Conservation (phyloP, 2,113 vertebrate species). For the Bostrychus sinensis region DNA sequence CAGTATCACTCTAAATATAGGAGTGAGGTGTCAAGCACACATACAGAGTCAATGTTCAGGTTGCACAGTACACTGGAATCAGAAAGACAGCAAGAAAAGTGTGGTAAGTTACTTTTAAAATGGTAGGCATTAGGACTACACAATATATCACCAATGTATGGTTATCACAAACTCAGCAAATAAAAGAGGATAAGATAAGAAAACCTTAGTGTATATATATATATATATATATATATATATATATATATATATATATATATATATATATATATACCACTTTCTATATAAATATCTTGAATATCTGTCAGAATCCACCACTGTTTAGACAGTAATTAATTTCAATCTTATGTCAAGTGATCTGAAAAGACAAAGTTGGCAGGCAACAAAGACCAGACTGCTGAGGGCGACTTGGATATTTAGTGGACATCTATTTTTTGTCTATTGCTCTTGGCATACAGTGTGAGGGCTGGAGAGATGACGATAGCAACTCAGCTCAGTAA, state of each 20-base stretch:
- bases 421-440: slow-evolving; percentile 67
- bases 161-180: no score
- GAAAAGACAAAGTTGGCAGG: slow-evolving; percentile 54
- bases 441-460: slow-evolving; percentile 66
- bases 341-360: slow-evolving; percentile 53
- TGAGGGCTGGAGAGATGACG: slow-evolving; percentile 55
- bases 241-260: no score
- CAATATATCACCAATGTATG: no score
- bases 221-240: no score
- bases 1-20: slow-evolving; percentile 65
- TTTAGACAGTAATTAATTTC: slow-evolving; percentile 50
- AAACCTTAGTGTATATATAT: no score
- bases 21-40: slow-evolving; percentile 47
- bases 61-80: slow-evolving; percentile 24
- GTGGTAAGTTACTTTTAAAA: no score
- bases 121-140: no score
- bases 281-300: slow-evolving; percentile 29
- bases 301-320: slow-evolving; percentile 31
- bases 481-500: slow-evolving; percentile 31
- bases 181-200: no score
- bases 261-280: no score
- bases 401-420: slow-evolving; percentile 65
- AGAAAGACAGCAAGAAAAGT: no score
- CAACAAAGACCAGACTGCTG: slow-evolving; percentile 41
- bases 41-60: slow-evolving; percentile 40